Evolutionary conservation across 2,113 vertebrate species (phyloP), one percentile per base, ranked within the genome.

Genomic region (Aegithalos caudatus): DNA sequence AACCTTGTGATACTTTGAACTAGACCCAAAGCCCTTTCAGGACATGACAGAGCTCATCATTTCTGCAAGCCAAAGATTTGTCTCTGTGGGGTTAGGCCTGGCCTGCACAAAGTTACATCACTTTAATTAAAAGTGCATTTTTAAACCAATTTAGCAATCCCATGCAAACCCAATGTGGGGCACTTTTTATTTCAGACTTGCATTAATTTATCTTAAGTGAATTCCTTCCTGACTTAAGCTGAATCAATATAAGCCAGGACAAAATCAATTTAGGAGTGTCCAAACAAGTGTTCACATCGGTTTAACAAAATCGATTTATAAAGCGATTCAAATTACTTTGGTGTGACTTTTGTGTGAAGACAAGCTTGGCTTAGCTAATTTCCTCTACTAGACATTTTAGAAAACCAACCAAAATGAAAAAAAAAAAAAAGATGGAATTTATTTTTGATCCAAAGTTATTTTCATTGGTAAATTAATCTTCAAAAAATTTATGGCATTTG

Each of bases 181-280:
- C 79, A 84, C 86, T 93, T 95, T 95, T 94, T 93, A 92, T 94
- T 96, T 95, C 80, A 88, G 80, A 47, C 91, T 83, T 92, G 51
- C 88, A 95, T 96, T 95, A 97, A 95, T 97, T 97, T 91, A 88
- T 96, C 92, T 95, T 94, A 96, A 96, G 96, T 88, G 95, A 96
- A 97, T 97, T 96, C 96, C 95, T 97, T 94, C 95, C 90, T 97
- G 90, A 94, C 94, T 97, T 97, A 91, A 80, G 76, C 79, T 94
- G 64, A 95, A 97, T 97, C 96, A 93, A 96, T 97, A 95, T 40
- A 95, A 97, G 71, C 74, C 82, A 74, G 79, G 91, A 86, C 85
- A 95, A 95, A 97, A 97, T 96, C 93, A 95, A 96, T 97, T 95
- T 92, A 73, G 88, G 88, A 96, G 78, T 97, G 94, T 96, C 96